A percentile compares a stretch with the other conserved stretches of the same genome.
Conservation (phyloP, 2,888 invertebrate genomes). For the Aleiodes testaceus region DNA sequence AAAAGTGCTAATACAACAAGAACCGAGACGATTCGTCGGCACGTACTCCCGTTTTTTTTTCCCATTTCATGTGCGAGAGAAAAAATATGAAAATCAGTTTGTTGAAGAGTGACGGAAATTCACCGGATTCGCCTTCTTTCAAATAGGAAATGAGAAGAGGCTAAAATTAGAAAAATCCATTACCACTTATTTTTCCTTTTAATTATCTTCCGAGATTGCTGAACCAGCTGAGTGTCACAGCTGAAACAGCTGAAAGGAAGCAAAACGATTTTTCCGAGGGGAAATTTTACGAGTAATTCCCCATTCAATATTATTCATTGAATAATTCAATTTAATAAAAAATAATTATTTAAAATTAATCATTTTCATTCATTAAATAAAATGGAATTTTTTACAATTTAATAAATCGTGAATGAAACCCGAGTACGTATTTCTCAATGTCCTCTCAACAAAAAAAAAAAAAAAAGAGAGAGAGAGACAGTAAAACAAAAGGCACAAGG, state of each 20-base stretch:
- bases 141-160: background rate
- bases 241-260: constrained; percentile 10
- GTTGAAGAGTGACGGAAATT: too few species aligned
- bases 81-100: background rate
- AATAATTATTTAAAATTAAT: too few species aligned
- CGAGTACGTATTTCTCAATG: constrained; percentile 13
- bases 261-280: background rate
- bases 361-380: background rate
- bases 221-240: constrained; percentile 17
- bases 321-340: too few species aligned
- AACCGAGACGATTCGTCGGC: constrained; percentile 32
- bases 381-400: background rate
- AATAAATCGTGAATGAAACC: constrained; percentile 18
- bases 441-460: constrained; percentile 4
- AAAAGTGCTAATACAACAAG: constrained; percentile 48
- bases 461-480: constrained; percentile 5
- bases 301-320: too few species aligned
- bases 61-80: background rate
- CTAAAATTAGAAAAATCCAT: constrained; percentile 20
- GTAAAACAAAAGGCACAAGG: constrained; percentile 8
- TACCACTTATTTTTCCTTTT: background rate
- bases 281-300: background rate
- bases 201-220: constrained; percentile 13
- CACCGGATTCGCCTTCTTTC: background rate
- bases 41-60: constrained; percentile 16